Evolutionary conservation across 2,888 invertebrate genomes (phyloP), one percentile per base, ranked within the genome.

Genomic region (Pyrgus malvae): DNA sequence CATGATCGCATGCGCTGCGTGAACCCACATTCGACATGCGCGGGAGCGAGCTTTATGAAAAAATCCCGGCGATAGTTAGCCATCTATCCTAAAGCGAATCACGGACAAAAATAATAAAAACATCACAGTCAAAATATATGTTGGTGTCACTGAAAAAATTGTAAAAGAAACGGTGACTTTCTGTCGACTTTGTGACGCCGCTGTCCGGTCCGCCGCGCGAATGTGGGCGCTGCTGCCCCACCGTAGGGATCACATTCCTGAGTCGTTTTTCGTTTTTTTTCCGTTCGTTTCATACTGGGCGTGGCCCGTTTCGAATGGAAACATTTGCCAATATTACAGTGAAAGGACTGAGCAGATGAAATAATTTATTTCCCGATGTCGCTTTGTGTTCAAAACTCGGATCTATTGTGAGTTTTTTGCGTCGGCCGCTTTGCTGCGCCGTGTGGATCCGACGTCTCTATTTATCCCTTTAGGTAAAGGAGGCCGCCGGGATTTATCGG

Each of bases 51-150:
- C 65, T 83, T 80, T 83, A 79, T 78, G 77, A 79, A 83, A 83
- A 82, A 87, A 78, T 74, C 65, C 62, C 50, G 68, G 69, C 77
- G 70, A 78, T 77, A 80, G 76, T 74, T 72, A 72, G 72, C 75
- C 74, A 77, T 80, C 74, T 80, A 79, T 76, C 74, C 74, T 72
- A 63, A 68, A 72, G 72, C 74, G 74, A 75, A 81, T 84, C 83
- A 83, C 80, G 83, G 74, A 88, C 89, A 87, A 86, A 89, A 90
- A 85, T 90, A 88, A 90, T 90, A 89, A 89, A 89, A 89, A 90
- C 89, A 89, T 88, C 89, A 87, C 80, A 86, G 90, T 90, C 90
- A 89, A 89, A 90, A 90, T 90, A 90, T 88, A 90, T 87, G 84
- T 85, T 78, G 79, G 83, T 68, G 72, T 76, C 76, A 61, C 58